A percentile compares a stretch with the other conserved stretches of the same genome.
phyloP scores from a whole-genome alignment of 1,140 invertebrate species.

The Brachionus manjavacas region DNA sequence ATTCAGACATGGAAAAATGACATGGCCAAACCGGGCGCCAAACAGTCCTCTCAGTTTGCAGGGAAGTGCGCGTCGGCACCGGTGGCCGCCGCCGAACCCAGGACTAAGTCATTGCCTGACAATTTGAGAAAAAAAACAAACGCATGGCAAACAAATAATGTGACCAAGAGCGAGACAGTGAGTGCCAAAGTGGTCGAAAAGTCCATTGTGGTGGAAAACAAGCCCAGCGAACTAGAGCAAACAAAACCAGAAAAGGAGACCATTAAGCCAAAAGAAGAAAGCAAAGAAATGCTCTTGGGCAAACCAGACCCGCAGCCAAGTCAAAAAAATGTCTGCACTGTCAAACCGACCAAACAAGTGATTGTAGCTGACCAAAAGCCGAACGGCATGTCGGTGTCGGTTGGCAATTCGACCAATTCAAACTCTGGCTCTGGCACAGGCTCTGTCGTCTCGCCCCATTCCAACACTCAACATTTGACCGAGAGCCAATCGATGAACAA shows the following conservation, averaged over 20 bases:
- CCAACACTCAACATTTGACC: not conserved
- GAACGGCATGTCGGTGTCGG: not conserved
- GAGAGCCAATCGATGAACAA: not conserved
- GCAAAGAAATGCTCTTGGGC: not conserved
- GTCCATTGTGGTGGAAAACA: no score
- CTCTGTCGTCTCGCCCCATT: not conserved
- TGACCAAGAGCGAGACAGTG: not conserved
- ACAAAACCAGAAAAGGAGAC: not conserved
- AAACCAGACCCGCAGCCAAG: no score
- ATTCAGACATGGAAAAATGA: slow-evolving; percentile 38
- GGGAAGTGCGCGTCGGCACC: not conserved
- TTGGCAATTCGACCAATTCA: not conserved
- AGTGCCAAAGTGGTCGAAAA: not conserved
- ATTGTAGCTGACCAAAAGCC: not conserved
- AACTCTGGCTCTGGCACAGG: not conserved
- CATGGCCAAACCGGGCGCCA: not conserved
- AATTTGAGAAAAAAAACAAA: not conserved
- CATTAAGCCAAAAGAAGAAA: not conserved
- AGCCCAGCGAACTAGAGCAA: not conserved
- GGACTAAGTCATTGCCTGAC: not conserved
- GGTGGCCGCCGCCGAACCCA: not conserved
- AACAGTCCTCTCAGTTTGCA: not conserved
- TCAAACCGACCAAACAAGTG: slow-evolving; percentile 30
- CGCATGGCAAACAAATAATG: not conserved
- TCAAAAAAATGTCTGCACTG: slow-evolving; percentile 36